Conservation (phyloP, 2,797 vertebrate genomes). For the Pempheris klunzingeri region DNA sequence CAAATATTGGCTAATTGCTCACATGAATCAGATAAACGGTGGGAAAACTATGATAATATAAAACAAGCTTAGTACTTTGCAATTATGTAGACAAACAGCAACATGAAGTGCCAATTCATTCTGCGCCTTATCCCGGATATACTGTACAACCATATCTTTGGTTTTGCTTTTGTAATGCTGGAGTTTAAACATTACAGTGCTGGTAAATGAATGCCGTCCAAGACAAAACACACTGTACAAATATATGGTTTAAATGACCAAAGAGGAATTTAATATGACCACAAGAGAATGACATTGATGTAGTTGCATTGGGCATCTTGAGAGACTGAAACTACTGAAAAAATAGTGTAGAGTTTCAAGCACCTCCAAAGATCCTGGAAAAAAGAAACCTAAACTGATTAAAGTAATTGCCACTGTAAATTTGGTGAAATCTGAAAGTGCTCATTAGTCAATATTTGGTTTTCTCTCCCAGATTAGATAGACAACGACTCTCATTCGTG, state of each 20-base stretch:
- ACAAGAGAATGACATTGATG: constrained; percentile 47
- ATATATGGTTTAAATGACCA: constrained; percentile 46
- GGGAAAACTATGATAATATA: constrained; percentile 64
- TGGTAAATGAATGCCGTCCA: constrained; percentile 42
- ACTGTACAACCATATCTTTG: constrained; percentile 38
- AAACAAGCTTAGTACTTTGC: constrained; percentile 26
- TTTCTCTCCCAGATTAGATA: constrained; percentile 68
- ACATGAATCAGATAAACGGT: constrained; percentile 50
- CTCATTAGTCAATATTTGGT: constrained; percentile 76
- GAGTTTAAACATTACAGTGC: constrained; percentile 59
- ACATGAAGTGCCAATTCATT: constrained; percentile 51
- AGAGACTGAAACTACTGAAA: constrained; percentile 46
- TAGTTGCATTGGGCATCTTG: constrained; percentile 31
- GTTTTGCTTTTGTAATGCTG: constrained; percentile 41
- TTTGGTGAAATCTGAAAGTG: constrained; percentile 64
- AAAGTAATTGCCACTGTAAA: constrained; percentile 70
- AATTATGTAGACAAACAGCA: constrained; percentile 58
- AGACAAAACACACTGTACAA: constrained; percentile 45
- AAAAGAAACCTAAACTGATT: constrained; percentile 49
- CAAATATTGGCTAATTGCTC: constrained; percentile 51
- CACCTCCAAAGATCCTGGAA: constrained; percentile 25
- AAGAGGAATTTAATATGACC: constrained; percentile 44
- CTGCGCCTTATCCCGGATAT: constrained; percentile 45
- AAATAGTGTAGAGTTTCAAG: constrained; percentile 51
- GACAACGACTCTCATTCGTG: constrained; percentile 53